Percentiles rank a stretch among this genome's conserved stretches.
Evolutionary conservation across 2,113 vertebrate species (phyloP).

Genomic region (Ornithorhynchus anatinus): DNA sequence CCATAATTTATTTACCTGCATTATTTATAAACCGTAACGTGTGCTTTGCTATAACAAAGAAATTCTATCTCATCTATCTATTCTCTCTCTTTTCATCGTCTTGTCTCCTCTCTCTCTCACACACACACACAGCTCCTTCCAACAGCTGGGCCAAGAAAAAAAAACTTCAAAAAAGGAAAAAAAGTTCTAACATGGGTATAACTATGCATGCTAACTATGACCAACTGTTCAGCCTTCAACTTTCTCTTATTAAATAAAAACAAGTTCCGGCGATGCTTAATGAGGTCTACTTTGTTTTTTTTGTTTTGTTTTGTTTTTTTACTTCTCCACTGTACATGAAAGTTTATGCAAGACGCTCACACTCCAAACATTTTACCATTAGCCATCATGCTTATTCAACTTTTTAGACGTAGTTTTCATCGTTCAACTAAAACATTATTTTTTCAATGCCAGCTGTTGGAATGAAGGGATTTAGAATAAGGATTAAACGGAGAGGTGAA

Average conservation of each 20-base stretch:
- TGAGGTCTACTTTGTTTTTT: constrained; percentile 15
- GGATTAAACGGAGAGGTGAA: too few species aligned
- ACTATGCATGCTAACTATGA: constrained; percentile 39
- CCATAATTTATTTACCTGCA: constrained; percentile 43
- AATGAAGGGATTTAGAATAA: constrained; percentile 5
- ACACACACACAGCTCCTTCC: constrained; percentile 49
- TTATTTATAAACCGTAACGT: constrained; percentile 61
- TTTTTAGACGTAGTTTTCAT: background rate
- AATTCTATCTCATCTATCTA: constrained; percentile 40
- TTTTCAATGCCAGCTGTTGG: background rate
- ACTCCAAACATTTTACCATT: background rate
- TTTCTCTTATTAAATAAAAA: constrained; percentile 4
- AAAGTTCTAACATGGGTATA: constrained; percentile 9
- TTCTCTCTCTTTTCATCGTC: constrained; percentile 11
- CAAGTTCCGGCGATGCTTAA: background rate
- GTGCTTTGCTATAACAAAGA: constrained; percentile 53
- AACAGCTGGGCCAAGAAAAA: constrained; percentile 51
- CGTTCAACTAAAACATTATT: background rate
- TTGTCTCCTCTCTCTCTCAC: constrained; percentile 27
- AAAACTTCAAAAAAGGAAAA: constrained; percentile 10
- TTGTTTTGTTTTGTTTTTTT: constrained; percentile 36
- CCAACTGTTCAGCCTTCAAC: constrained; percentile 23
- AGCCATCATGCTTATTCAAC: background rate
- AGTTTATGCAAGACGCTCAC: background rate
- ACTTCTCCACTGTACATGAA: constrained; percentile 3